Conservation (phyloP, 2,797 vertebrate genomes). For the Poeciliopsis gracilis region DNA sequence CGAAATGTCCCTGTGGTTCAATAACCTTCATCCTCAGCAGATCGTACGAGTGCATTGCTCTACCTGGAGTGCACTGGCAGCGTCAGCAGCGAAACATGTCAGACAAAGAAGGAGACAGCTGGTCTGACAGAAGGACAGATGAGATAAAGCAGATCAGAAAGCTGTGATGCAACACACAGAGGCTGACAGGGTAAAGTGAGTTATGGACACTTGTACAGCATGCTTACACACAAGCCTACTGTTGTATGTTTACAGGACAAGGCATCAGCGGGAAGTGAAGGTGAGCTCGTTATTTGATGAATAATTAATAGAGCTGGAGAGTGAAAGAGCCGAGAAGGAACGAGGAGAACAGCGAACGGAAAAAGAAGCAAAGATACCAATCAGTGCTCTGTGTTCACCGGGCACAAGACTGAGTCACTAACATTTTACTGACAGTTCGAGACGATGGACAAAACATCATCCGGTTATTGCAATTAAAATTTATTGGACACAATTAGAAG, state of each 20-base stretch:
- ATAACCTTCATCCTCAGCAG: conserved; percentile 54
- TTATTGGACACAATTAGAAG: neutral
- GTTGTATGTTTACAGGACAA: conserved; percentile 28
- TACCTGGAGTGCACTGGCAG: conserved; percentile 29
- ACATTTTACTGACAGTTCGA: neutral
- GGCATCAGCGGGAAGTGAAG: conserved; percentile 22
- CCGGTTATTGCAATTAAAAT: neutral
- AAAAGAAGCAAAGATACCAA: neutral
- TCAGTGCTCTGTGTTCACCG: neutral
- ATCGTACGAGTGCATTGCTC: conserved; percentile 26
- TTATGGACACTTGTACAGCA: neutral
- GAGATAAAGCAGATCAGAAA: conserved; percentile 29
- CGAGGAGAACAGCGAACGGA: neutral
- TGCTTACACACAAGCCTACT: conserved; percentile 6
- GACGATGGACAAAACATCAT: neutral
- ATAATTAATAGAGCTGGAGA: conserved; percentile 31
- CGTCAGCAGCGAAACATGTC: neutral
- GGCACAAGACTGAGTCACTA: neutral
- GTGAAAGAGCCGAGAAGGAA: conserved; percentile 2
- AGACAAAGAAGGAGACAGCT: conserved; percentile 9
- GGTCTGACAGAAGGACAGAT: conserved; percentile 23
- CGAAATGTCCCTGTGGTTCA: conserved; percentile 51
- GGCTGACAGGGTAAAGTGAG: neutral
- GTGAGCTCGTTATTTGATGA: conserved; percentile 5
- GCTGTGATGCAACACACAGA: conserved; percentile 25